Evolutionary conservation across 2,888 invertebrate species (phyloP).

Genomic region (Hybos culiciformis): DNA sequence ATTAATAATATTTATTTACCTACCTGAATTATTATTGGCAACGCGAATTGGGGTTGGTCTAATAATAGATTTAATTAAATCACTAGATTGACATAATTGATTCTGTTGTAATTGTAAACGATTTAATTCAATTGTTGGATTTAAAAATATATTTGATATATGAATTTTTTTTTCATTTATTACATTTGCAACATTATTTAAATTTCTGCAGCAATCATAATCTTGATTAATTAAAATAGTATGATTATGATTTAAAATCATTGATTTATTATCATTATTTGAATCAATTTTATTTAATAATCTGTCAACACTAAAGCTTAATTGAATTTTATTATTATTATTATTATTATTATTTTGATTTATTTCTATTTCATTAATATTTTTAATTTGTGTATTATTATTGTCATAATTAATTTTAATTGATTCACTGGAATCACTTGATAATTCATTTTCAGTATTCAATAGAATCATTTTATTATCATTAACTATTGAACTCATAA

Average conservation of each 20-base stretch:
- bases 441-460: too few species aligned
- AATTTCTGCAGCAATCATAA: constrained; percentile 1
- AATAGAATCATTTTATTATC: too few species aligned
- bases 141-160: background rate
- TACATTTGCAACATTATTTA: background rate
- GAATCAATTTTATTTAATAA: constrained; percentile 18
- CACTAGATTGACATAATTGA: too few species aligned
- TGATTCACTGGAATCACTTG: too few species aligned
- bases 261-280: background rate
- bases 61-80: constrained; percentile 23
- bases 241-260: background rate
- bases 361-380: background rate
- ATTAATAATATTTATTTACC: background rate
- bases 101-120: too few species aligned
- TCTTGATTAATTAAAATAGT: background rate
- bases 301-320: constrained; percentile 34
- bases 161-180: background rate
- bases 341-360: background rate
- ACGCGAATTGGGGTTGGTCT: constrained; percentile 25
- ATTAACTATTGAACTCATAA: too few species aligned
- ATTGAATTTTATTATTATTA: constrained; percentile 25
- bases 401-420: too few species aligned
- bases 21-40: background rate
- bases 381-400: too few species aligned
- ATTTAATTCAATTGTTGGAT: background rate